phyloP scores from a whole-genome alignment of 2,888 invertebrate species.

The Andrena trimmerana region DNA sequence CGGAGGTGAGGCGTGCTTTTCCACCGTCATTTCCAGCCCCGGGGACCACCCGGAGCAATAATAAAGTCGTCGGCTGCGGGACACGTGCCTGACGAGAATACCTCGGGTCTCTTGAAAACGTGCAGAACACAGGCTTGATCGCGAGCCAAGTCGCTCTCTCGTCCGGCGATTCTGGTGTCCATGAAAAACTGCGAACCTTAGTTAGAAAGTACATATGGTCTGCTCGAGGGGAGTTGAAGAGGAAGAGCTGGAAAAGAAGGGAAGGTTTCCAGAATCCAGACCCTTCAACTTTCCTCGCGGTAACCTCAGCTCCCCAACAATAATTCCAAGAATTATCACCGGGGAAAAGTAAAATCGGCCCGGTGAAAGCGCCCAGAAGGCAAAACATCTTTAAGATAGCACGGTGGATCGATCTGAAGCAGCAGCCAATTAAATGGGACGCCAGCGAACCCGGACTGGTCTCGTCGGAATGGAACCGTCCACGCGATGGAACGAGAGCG shows the following conservation, averaged over 20 bases:
- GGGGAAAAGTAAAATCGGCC: slow-evolving; percentile 10
- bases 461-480: slow-evolving; percentile 8
- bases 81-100: slow-evolving; percentile 22
- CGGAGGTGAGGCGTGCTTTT: not conserved
- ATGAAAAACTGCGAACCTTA: not conserved
- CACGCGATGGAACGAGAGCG: not conserved
- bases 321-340: not conserved
- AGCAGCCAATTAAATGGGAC: slow-evolving; percentile 38
- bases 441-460: slow-evolving; percentile 20
- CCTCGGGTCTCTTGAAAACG: not conserved
- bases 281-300: no score
- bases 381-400: slow-evolving; percentile 6
- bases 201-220: not conserved
- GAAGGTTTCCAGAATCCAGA: no score
- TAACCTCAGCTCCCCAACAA: no score
- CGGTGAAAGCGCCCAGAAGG: slow-evolving; percentile 20
- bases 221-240: no score
- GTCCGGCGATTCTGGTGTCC: not conserved
- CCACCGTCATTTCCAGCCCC: not conserved
- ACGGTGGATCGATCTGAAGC: slow-evolving; percentile 28
- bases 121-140: not conserved
- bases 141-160: not conserved
- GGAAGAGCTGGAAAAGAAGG: no score
- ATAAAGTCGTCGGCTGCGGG: slow-evolving; percentile 47
- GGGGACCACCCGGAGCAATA: slow-evolving; percentile 44